Base-by-base conservation (phyloP, 2,113 vertebrate species). In the Struthio camelus region DNA sequence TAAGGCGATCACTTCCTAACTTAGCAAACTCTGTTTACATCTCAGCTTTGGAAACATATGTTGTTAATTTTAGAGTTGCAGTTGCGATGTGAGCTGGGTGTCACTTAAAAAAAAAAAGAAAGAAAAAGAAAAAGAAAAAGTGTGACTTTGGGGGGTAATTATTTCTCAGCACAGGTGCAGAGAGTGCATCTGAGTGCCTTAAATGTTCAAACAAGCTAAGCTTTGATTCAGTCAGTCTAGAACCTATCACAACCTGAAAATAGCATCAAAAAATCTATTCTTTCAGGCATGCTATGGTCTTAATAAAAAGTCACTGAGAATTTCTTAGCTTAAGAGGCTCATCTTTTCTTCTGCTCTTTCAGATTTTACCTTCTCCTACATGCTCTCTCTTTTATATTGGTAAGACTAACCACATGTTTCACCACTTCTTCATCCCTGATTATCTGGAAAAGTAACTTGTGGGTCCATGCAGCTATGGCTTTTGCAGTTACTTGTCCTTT, bases 21-120 rank as follows among this genome's bases (percentile, higher is more conserved):
- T 77, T 94, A 84, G 92, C 46, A 80, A 96, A 93, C 62, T 2
- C 34, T 92, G 12, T 32, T 96, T 96, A 50, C 46, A 17, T 87
- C 77, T 86, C 72, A 70, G 53, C 32, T 66, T 94, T 40, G 54
- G 86, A 96, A 89, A 94, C 53, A 62, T 79, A 86, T 40, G 78
- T 54, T 89, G 82, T 90, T 93, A 90, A 93, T 96, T 81, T 95
- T 87, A 90, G 72, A 86, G 40, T 48, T 38, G 61, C n/a, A 48
- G 18, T 87, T 88, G 54, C 69, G 61, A 36, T 22, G 36, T 50
- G 58, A 96, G 86, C 53, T 91, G 59, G 30, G 42, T 59, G 75
- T 77, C 73, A 86, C 69, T 82, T 25, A 13, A 32, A 58, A 32
- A 32, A 32, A 56, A 56, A 56, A 58, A 58, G 15, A 32, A 2